These are phyloP conservation scores for Neocrepidodera transversa DNA, from an alignment of 2,888 invertebrate genomes.

Conservation along the genomic window DNA sequence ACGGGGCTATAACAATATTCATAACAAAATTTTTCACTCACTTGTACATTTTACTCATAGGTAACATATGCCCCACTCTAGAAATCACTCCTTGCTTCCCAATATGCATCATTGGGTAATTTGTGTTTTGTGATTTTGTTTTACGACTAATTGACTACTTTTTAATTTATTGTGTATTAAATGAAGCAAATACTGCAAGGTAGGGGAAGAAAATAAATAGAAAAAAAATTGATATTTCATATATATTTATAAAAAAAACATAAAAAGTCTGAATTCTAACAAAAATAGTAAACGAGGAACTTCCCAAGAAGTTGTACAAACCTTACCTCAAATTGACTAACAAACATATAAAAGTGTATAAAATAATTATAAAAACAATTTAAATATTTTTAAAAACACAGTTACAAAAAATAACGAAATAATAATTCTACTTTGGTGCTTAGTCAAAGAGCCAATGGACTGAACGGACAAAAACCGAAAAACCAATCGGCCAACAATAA, in stretches of 20 bases:
- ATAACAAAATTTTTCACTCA: no score
- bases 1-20: no score
- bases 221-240: conserved; percentile 61
- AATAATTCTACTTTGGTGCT: conserved; percentile 59
- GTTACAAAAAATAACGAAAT: conserved; percentile 55
- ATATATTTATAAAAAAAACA: conserved; percentile 61
- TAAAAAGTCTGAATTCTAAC: conserved; percentile 62
- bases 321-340: conserved; percentile 59
- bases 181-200: no score
- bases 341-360: conserved; percentile 62
- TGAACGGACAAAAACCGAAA: conserved; percentile 54
- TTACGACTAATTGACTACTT: no score
- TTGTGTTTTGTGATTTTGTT: no score
- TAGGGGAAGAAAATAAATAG: conserved; percentile 47
- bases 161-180: no score
- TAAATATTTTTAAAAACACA: conserved; percentile 56
- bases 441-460: conserved; percentile 57
- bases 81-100: no score
- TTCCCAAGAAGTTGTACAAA: conserved; percentile 56
- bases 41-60: no score
- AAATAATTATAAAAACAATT: conserved; percentile 61
- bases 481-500: conserved; percentile 59
- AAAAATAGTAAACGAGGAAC: conserved; percentile 61
- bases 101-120: no score
- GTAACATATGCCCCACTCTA: no score